These are phyloP conservation scores for Parasteatoda tepidariorum DNA, from an alignment of 1,140 invertebrate species.

Conservation along the genomic window DNA sequence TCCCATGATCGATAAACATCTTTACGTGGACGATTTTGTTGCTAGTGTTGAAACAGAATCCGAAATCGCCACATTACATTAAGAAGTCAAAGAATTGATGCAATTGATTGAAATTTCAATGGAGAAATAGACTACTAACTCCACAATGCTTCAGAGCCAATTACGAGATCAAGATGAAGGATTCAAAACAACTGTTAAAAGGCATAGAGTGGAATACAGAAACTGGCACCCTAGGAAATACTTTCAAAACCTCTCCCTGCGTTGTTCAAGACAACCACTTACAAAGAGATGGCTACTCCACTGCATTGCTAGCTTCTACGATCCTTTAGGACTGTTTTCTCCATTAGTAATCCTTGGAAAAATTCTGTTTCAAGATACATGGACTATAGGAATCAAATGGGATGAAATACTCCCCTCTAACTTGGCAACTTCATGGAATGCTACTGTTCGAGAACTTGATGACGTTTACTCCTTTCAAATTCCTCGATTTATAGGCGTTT, in stretches of 20 bases:
- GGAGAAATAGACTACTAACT: background rate
- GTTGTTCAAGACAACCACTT: slow-evolving; percentile 3
- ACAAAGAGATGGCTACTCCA: slow-evolving; percentile 9
- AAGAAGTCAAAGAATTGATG: too few relatives aligned
- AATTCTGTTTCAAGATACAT: slow-evolving; percentile 41
- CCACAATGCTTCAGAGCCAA: background rate
- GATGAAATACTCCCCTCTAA: slow-evolving; percentile 29
- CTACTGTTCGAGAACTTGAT: background rate
- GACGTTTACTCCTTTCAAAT: background rate
- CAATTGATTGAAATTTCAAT: too few relatives aligned
- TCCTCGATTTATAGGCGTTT: slow-evolving; percentile 8
- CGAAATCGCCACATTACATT: too few relatives aligned
- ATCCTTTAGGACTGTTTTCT: slow-evolving; percentile 29
- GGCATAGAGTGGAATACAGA: slow-evolving; percentile 5
- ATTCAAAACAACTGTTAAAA: too few relatives aligned
- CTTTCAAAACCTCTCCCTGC: background rate
- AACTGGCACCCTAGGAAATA: background rate
- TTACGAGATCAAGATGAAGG: background rate
- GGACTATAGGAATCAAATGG: slow-evolving; percentile 18
- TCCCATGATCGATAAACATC: too few relatives aligned
- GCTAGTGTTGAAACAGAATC: too few relatives aligned
- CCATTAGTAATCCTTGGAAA: slow-evolving; percentile 18
- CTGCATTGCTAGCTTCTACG: slow-evolving; percentile 19
- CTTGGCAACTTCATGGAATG: too few relatives aligned
- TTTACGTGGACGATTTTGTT: too few relatives aligned